Base-by-base conservation (phyloP, 2,113 vertebrate species). In the Amphiprion percula region DNA sequence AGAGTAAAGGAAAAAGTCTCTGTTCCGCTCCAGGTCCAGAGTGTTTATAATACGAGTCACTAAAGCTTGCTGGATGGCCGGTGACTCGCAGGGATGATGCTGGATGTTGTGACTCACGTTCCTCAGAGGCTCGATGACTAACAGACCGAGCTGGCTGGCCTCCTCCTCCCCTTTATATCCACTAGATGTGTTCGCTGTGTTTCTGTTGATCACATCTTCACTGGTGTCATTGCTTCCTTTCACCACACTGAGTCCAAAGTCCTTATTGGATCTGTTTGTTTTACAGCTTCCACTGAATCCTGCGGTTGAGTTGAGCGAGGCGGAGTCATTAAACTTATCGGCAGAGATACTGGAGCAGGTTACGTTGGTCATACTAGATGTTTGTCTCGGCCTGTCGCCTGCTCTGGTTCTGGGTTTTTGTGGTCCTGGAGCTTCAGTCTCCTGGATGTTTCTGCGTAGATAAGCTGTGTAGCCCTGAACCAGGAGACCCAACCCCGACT, bases 41-140 rank as follows among this genome's bases (percentile, higher is more conserved):
- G 80, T 50, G 0, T 84, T 88, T 2, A 95, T 80, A 10, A 95
- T 89, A 1, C 79, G 88, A 3, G 54, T 80, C 41, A 92, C 79
- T 19, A 95, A 47, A 21, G 88, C 90, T 26, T 85, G 60, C 4
- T 86, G 90, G 59, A 95, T 93, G 30, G 87, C 90, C 4, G 84
- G 76, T 46, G 94, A 91, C 78, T 94, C 71, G 71, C 95, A 95
- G 47, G 85, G 65, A 44, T 84, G 90, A 60, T 95, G 94, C 52
- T 47, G 79, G 53, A 95, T 88, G 0, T n/a, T 60, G 80, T 95
- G 95, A 70, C 90, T 90, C 63, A 95, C 65, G 4, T 95, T 94
- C 61, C 80, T 92, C 23, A 12, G 61, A 0, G 88, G 82, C 59
- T 95, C 95, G 0, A 95, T 86, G 11, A 93, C 83, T 59, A 95